Conservation (phyloP, 2,797 vertebrate species). For the Iguana delicatissima region DNA sequence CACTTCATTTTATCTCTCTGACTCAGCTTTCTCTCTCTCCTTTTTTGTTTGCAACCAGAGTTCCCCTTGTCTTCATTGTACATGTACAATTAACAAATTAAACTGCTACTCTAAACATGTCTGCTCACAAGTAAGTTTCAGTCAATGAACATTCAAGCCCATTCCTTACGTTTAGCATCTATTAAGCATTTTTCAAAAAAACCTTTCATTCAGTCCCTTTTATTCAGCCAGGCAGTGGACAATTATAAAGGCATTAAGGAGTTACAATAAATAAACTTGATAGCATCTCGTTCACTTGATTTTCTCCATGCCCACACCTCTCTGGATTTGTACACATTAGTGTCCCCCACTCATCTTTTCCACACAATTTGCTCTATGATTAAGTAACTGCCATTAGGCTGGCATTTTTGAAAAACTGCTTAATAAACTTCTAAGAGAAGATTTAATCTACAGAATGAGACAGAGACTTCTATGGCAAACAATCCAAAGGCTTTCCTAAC, state of each 20-base stretch:
- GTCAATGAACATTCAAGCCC: background rate
- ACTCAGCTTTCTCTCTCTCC: background rate
- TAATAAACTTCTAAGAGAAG: conserved; percentile 46
- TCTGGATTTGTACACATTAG: conserved; percentile 7
- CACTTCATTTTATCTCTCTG: background rate
- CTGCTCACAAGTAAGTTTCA: background rate
- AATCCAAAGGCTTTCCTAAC: background rate
- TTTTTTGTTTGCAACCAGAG: background rate
- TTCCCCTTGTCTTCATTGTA: background rate
- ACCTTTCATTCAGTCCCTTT: conserved; percentile 45
- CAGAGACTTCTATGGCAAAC: conserved; percentile 15
- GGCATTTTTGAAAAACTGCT: conserved; percentile 43
- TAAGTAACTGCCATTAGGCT: conserved; percentile 26
- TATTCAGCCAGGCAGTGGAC: conserved; percentile 39
- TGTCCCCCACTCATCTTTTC: conserved; percentile 35
- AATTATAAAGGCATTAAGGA: conserved; percentile 51
- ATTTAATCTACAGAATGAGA: background rate
- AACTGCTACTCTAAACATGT: background rate
- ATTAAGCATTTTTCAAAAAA: no score
- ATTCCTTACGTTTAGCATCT: no score
- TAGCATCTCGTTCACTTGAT: conserved; percentile 43
- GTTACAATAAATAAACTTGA: conserved; percentile 32
- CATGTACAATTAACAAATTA: background rate
- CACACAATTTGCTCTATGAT: conserved; percentile 38
- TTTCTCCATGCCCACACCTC: conserved; percentile 33